Conservation (phyloP, 1,140 invertebrate species). For the Ectropis grisescens region DNA sequence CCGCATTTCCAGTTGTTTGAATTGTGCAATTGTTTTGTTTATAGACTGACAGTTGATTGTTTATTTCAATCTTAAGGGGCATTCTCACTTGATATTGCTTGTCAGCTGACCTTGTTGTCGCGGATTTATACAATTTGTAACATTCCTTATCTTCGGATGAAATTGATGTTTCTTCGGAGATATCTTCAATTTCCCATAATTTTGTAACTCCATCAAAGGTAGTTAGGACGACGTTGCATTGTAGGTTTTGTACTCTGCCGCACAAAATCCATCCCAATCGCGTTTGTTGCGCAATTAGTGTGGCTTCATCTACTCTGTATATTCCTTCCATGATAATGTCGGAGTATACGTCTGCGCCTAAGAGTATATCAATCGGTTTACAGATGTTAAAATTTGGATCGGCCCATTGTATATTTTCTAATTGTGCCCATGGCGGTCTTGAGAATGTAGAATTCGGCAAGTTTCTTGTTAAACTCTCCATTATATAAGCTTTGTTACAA, state of each 20-base stretch:
- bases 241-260: constrained; percentile 14
- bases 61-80: constrained; percentile 11
- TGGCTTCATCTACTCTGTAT: constrained; percentile 4
- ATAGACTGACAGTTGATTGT: constrained; percentile 15
- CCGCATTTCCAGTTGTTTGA: constrained; percentile 16
- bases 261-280: no score
- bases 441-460: constrained; percentile 15
- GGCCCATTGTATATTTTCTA: constrained; percentile 14
- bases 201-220: constrained; percentile 6
- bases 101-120: constrained; percentile 5
- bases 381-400: constrained; percentile 15
- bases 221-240: constrained; percentile 11
- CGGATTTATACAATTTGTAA: constrained; percentile 2
- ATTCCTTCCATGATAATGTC: constrained; percentile 13
- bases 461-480: constrained; percentile 11
- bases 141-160: constrained; percentile 17
- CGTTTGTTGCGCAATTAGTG: constrained; percentile 25
- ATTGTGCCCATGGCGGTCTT: constrained; percentile 11
- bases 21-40: constrained; percentile 11
- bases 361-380: constrained; percentile 13
- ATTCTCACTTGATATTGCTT: constrained; percentile 17
- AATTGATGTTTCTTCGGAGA: constrained; percentile 11
- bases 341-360: constrained; percentile 15
- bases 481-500: constrained; percentile 9
- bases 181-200: constrained; percentile 34